Base-by-base conservation (phyloP, 2,888 invertebrate species). In the Euplagia quadripunctaria region DNA sequence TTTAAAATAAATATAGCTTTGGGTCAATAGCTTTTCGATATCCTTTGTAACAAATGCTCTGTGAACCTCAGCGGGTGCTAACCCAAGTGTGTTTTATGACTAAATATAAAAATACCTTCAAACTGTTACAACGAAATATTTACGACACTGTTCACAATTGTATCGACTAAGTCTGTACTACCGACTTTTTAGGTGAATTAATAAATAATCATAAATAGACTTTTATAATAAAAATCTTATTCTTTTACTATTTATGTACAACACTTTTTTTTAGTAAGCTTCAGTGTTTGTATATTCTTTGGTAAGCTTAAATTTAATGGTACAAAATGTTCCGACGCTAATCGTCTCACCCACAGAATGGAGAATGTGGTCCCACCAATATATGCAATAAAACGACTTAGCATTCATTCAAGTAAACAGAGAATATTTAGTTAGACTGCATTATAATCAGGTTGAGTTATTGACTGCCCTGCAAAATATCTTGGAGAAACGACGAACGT, bases 51-150 rank as follows among this genome's bases (percentile, higher is more conserved):
- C 76, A 68, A 82, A 78, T 69, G 79, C 80, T 83, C 77, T 79
- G 82, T 79, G 79, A 82, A 78, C 79, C 77, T 71, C 72, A 71
- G 76, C 73, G 70, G 70, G 67, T 67, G 82, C 80, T 79, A 88
- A 86, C 31, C 85, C 84, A 79, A 88, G 91, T 93, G 92, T 87
- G 87, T 92, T 93, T 93, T 93, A 93, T 90, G 88, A 85, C 82
- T 78, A 85, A 89, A 89, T 91, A 92, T 92, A 93, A 92, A 92
- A 92, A 91, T 88, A 90, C 88, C 85, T 89, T 85, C 77, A 82
- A 79, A 81, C 82, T 82, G 81, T 83, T 85, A 86, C 85, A 85
- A 85, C 85, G 82, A 79, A 80, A 84, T 82, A 82, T 90, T 91
- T 90, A 90, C 87, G 88, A 87, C 81, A 79, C 72, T 79, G 80